Percentiles rank a stretch among this genome's conserved stretches.
Conservation (phyloP, 2,888 invertebrate species). For the Ctenicera cuprea region DNA sequence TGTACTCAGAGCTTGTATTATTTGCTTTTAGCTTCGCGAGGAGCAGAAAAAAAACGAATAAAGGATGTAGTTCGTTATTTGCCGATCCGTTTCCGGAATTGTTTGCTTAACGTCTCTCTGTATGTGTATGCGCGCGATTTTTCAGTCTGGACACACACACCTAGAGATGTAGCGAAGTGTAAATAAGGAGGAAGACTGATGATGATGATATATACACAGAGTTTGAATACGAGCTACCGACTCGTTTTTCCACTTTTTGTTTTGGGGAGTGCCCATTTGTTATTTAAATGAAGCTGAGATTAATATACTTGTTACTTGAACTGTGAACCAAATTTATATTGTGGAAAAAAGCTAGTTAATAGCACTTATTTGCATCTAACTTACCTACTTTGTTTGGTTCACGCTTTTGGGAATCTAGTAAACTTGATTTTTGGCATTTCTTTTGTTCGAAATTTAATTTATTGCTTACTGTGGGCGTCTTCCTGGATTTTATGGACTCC, state of each 20-base stretch:
- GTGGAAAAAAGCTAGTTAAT: conserved; percentile 20
- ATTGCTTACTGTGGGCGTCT: conserved; percentile 9
- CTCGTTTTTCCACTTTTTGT: conserved; percentile 30
- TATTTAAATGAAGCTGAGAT: conserved; percentile 36
- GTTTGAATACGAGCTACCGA: conserved; percentile 8
- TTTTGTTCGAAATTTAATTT: conserved; percentile 1
- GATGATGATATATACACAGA: conserved; percentile 14
- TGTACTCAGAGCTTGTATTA: conserved; percentile 8
- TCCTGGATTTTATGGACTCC: conserved; percentile 8
- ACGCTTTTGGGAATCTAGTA: not conserved
- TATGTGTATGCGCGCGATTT: conserved; percentile 5
- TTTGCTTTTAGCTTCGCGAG: not conserved
- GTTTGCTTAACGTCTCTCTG: conserved; percentile 5
- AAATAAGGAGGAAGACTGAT: conserved; percentile 7
- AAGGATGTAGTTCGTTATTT: conserved; percentile 22
- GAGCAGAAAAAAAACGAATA: not conserved
- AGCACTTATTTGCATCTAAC: conserved; percentile 7
- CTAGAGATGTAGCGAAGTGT: conserved; percentile 13
- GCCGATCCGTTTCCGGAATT: conserved; percentile 24
- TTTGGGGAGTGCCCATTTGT: conserved; percentile 33
- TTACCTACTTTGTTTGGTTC: conserved; percentile 12
- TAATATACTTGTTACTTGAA: conserved; percentile 34
- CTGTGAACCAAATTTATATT: conserved; percentile 35
- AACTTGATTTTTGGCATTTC: conserved; percentile 13
- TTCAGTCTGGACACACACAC: conserved; percentile 10